Evolutionary conservation across 2,113 vertebrate genomes (phyloP).

Genomic region (Oophaga pumilio): DNA sequence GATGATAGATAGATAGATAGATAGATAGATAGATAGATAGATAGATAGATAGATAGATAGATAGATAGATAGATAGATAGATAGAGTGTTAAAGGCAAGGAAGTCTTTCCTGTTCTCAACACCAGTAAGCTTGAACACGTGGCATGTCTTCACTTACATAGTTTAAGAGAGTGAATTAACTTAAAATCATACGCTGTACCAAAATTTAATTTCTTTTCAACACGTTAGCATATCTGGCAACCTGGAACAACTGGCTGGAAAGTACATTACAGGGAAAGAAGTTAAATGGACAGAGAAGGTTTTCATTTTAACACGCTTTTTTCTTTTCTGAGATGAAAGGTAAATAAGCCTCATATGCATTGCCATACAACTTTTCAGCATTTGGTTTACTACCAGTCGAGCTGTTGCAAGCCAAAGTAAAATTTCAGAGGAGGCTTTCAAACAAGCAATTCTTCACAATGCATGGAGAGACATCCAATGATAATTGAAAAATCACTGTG

Average conservation of each 20-base stretch:
- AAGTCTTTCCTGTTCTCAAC: not conserved
- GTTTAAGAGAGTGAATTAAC: conserved; percentile 53
- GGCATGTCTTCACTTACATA: conserved; percentile 35
- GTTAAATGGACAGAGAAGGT: conserved; percentile 36
- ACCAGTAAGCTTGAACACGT: conserved; percentile 21
- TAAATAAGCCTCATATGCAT: conserved; percentile 47
- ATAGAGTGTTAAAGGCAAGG: too few relatives aligned
- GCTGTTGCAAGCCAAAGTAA: conserved; percentile 12
- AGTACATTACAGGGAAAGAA: conserved; percentile 47
- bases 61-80: too few relatives aligned
- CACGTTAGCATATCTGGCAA: conserved; percentile 49
- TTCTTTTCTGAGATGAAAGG: conserved; percentile 47
- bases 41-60: too few relatives aligned
- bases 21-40: too few relatives aligned
- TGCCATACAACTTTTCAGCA: conserved; percentile 48
- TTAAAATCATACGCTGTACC: conserved; percentile 44
- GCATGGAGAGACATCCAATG: not conserved
- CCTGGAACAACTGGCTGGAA: conserved; percentile 35
- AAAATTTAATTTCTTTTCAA: conserved; percentile 51
- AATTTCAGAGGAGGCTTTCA: conserved; percentile 15
- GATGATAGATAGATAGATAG: too few relatives aligned
- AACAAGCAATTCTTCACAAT: conserved; percentile 27
- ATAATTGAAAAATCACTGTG: not conserved
- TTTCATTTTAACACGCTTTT: conserved; percentile 45
- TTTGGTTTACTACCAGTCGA: conserved; percentile 38